These are phyloP conservation scores for Macroramphosus scolopax DNA, from an alignment of 2,797 vertebrate genomes.

Conservation along the genomic window DNA sequence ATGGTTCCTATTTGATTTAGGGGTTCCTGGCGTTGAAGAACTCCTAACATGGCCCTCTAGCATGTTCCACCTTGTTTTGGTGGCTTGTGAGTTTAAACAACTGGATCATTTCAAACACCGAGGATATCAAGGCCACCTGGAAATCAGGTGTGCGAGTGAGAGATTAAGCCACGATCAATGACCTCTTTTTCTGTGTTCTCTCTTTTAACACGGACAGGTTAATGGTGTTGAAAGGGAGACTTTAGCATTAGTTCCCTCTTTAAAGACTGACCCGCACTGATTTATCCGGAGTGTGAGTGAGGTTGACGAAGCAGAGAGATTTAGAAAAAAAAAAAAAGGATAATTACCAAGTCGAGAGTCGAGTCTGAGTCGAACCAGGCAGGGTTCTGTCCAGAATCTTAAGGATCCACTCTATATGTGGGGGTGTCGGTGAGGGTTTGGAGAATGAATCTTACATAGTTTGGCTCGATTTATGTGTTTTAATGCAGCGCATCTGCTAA, in stretches of 20 bases:
- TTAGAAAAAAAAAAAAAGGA: constrained; percentile 33
- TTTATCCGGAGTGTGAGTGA: constrained; percentile 62
- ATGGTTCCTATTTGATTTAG: no score
- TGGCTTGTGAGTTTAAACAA: constrained; percentile 17
- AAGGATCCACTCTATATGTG: constrained; percentile 5
- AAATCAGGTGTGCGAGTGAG: constrained; percentile 33
- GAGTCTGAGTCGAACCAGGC: constrained; percentile 30
- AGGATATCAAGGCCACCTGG: constrained; percentile 35
- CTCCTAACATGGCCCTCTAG: no score
- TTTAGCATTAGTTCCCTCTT: constrained; percentile 63
- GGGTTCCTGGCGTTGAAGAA: no score
- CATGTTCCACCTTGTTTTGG: no score
- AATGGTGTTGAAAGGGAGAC: constrained; percentile 67
- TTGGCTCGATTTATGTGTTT: no score
- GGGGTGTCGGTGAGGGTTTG: no score
- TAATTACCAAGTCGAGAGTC: constrained; percentile 53
- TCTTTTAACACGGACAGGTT: constrained; percentile 70
- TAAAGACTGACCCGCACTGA: constrained; percentile 62
- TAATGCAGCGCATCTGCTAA: no score
- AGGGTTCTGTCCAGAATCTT: constrained; percentile 24
- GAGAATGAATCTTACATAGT: no score
- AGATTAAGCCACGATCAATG: constrained; percentile 66
- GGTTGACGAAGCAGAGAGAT: constrained; percentile 56
- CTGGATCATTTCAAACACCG: constrained; percentile 29
- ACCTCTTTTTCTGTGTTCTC: constrained; percentile 56